Percentiles rank a stretch among this genome's conserved stretches.
These are phyloP conservation scores for Macrostomum cliftonense DNA, from an alignment of 2,888 invertebrate genomes.

Conservation along the genomic window DNA sequence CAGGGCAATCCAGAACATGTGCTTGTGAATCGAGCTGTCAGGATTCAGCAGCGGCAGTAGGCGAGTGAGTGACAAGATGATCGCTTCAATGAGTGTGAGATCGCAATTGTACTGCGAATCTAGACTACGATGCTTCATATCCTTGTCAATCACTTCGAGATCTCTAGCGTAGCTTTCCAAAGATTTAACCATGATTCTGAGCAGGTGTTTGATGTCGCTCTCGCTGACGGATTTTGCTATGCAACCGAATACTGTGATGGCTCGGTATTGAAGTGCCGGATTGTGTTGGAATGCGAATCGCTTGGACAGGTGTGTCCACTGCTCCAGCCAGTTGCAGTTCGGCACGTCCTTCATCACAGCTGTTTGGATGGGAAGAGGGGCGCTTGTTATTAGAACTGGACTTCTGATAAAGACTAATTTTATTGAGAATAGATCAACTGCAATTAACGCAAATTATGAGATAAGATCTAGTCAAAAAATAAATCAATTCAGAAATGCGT, in stretches of 20 bases:
- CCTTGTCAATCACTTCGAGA: conserved; percentile 9
- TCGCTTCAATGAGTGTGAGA: conserved; percentile 61
- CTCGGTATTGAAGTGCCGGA: conserved; percentile 82
- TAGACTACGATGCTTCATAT: conserved; percentile 5
- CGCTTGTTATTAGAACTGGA: too few species aligned
- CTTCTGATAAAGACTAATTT: too few species aligned
- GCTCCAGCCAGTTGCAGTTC: conserved; percentile 75
- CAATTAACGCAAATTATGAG: too few species aligned
- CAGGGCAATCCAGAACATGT: conserved; percentile 86
- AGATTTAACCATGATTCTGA: conserved; percentile 67
- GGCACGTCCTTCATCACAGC: conserved; percentile 62
- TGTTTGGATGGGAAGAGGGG: too few species aligned
- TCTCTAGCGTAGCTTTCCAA: conserved; percentile 11
- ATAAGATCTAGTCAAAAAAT: too few species aligned
- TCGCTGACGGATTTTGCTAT: conserved; percentile 53
- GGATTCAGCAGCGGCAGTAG: conserved; percentile 72
- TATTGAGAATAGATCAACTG: too few species aligned
- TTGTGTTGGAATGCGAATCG: conserved; percentile 85
- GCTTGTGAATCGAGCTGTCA: conserved; percentile 54
- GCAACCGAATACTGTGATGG: conserved; percentile 87
- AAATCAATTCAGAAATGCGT: too few species aligned
- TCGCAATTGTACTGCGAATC: conserved; percentile 52
- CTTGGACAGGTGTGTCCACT: conserved; percentile 76
- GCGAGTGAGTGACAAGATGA: conserved; percentile 84
- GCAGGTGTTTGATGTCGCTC: conserved; percentile 69